Percentiles rank a stretch among this genome's conserved stretches.
These are phyloP conservation scores for Abrostola triplasia DNA, from an alignment of 2,888 invertebrate species.

Conservation along the genomic window DNA sequence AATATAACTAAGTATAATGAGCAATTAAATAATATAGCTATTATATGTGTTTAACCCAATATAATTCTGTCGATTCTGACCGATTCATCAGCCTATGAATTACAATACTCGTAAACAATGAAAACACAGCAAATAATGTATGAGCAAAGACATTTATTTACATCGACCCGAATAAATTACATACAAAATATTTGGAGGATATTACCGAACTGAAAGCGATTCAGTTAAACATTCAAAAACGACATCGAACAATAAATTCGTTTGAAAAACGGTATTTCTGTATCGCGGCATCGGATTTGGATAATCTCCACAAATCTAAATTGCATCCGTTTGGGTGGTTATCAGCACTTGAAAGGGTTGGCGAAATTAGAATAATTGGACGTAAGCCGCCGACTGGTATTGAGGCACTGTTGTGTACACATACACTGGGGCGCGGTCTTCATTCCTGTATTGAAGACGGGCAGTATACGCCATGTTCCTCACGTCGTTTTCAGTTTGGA, in stretches of 20 bases:
- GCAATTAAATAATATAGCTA: too few relatives aligned
- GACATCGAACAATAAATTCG: constrained; percentile 51
- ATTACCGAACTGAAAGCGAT: constrained; percentile 40
- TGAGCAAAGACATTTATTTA: constrained; percentile 60
- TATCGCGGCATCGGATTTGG: constrained; percentile 47
- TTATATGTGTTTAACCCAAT: too few relatives aligned
- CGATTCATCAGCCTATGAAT: constrained; percentile 14
- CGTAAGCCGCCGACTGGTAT: constrained; percentile 70
- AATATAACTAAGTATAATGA: too few relatives aligned
- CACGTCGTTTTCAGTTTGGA: constrained; percentile 85
- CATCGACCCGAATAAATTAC: constrained; percentile 59
- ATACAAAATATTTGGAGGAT: constrained; percentile 50
- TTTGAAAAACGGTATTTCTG: constrained; percentile 49
- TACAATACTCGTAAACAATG: constrained; percentile 32
- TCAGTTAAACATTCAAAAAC: constrained; percentile 33
- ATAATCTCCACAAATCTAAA: constrained; percentile 62
- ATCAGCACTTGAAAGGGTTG: constrained; percentile 45
- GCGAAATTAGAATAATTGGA: constrained; percentile 65
- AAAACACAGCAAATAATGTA: constrained; percentile 57
- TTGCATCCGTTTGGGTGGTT: constrained; percentile 55
- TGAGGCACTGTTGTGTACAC: constrained; percentile 86
- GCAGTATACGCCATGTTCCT: constrained; percentile 90
- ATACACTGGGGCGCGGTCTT: constrained; percentile 89
- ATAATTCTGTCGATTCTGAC: too few relatives aligned
- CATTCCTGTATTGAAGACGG: constrained; percentile 89